Percentiles rank a stretch among this genome's conserved stretches.
phyloP scores from a whole-genome alignment of 2,888 invertebrate species.

The Meiosimyza decipiens region DNA sequence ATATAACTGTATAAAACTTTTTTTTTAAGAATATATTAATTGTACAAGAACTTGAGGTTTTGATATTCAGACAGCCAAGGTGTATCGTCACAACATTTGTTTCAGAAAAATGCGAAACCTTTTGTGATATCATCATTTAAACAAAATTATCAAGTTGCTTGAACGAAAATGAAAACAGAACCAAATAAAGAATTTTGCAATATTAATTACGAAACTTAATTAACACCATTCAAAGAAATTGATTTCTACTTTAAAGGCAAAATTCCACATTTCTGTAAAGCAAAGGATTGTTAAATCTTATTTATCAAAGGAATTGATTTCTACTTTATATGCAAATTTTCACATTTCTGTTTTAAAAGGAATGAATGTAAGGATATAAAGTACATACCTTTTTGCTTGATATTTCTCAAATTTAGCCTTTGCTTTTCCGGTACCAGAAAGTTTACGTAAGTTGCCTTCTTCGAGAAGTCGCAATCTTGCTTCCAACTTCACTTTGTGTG shows the following conservation, averaged over 20 bases:
- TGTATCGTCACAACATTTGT: slow-evolving; percentile 54
- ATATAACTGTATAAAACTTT: no score
- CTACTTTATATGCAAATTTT: slow-evolving; percentile 57
- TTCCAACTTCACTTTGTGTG: slow-evolving; percentile 91
- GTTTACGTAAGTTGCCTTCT: slow-evolving; percentile 82
- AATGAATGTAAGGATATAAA: not conserved
- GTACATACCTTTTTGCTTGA: slow-evolving; percentile 70
- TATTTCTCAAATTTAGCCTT: slow-evolving; percentile 94
- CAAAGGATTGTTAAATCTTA: no score
- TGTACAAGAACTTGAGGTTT: not conserved
- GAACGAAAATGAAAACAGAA: not conserved
- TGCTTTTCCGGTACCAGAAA: slow-evolving; percentile 90
- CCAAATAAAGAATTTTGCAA: not conserved
- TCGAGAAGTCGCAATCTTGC: slow-evolving; percentile 81
- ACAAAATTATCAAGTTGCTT: slow-evolving; percentile 44
- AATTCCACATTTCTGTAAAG: no score
- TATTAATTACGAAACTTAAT: not conserved
- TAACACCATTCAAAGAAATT: no score
- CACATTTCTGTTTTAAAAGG: slow-evolving; percentile 21
- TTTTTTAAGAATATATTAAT: no score
- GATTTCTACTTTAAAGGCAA: no score
- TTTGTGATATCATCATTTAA: slow-evolving; percentile 65
- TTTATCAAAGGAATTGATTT: slow-evolving; percentile 19
- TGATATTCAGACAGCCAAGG: slow-evolving; percentile 62
- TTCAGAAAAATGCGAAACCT: slow-evolving; percentile 65